phyloP scores from a whole-genome alignment of 2,888 invertebrate species.

The Leuctra nigra region DNA sequence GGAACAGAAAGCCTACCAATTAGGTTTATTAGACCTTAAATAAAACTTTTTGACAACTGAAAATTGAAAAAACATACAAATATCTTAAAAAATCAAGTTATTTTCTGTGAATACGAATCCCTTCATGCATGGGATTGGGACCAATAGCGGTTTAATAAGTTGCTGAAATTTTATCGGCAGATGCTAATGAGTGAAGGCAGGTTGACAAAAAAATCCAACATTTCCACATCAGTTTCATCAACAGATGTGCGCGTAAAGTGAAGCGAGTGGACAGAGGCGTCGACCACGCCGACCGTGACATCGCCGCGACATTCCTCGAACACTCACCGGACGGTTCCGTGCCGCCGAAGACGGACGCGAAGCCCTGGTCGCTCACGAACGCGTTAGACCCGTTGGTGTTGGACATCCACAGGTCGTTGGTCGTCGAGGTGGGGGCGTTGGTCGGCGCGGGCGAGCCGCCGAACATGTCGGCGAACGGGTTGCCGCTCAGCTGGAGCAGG shows the following conservation, averaged over 20 bases:
- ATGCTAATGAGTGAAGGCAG: too few relatives aligned
- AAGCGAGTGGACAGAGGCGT: background rate
- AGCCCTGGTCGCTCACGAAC: slow-evolving; percentile 72
- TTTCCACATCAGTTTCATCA: too few relatives aligned
- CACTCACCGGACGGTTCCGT: slow-evolving; percentile 47
- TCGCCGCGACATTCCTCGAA: background rate
- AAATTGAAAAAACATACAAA: too few relatives aligned
- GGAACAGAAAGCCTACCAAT: too few relatives aligned
- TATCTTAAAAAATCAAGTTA: too few relatives aligned
- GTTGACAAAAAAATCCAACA: too few relatives aligned
- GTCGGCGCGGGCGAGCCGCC: slow-evolving; percentile 40
- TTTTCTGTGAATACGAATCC: too few relatives aligned
- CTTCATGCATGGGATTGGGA: too few relatives aligned
- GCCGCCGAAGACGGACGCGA: slow-evolving; percentile 81
- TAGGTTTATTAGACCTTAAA: too few relatives aligned
- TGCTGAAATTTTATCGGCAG: too few relatives aligned
- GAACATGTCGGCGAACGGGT: slow-evolving; percentile 88
- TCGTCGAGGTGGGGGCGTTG: slow-evolving; percentile 32
- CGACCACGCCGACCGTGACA: background rate
- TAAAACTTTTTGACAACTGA: too few relatives aligned
- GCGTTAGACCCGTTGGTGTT: slow-evolving; percentile 43
- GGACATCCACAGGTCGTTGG: slow-evolving; percentile 43
- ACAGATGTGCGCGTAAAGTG: slow-evolving; percentile 22
- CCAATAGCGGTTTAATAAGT: too few relatives aligned
- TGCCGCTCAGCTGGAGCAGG: slow-evolving; percentile 71